These are phyloP conservation scores for Drosophila funebris DNA, from an alignment of 1,140 invertebrate genomes.

Conservation along the genomic window DNA sequence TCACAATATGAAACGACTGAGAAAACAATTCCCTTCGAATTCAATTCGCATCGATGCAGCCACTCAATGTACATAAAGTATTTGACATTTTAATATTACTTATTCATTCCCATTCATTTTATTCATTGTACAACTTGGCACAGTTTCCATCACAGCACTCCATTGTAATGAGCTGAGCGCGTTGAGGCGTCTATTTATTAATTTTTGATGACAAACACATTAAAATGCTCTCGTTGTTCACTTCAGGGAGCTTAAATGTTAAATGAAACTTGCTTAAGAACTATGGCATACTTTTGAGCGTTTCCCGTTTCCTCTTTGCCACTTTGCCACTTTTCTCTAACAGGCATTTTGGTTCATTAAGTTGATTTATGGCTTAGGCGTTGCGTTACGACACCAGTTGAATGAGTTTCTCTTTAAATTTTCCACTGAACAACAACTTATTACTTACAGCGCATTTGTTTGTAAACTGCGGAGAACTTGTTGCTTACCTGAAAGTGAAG, in stretches of 20 bases:
- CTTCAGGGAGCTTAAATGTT: conserved; percentile 39
- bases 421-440: conserved; percentile 6
- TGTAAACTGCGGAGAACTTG: conserved; percentile 4
- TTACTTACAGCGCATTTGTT: conserved; percentile 21
- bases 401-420: conserved; percentile 2
- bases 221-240: background rate
- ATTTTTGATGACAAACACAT: conserved; percentile 60
- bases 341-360: conserved; percentile 23
- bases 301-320: background rate
- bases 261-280: conserved; percentile 26
- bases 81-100: conserved; percentile 48
- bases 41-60: conserved; percentile 19
- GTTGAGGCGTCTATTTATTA: conserved; percentile 44
- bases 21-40: conserved; percentile 34
- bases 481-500: conserved; percentile 54
- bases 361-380: conserved; percentile 37
- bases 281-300: conserved; percentile 20
- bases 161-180: conserved; percentile 40
- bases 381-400: conserved; percentile 7
- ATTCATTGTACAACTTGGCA: conserved; percentile 7
- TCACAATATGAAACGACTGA: conserved; percentile 20
- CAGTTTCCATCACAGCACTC: conserved; percentile 31
- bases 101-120: conserved; percentile 63
- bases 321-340: background rate
- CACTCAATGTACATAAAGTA: conserved; percentile 10